Conservation (phyloP, 2,113 vertebrate species). For the Tympanuchus pallidicinctus region DNA sequence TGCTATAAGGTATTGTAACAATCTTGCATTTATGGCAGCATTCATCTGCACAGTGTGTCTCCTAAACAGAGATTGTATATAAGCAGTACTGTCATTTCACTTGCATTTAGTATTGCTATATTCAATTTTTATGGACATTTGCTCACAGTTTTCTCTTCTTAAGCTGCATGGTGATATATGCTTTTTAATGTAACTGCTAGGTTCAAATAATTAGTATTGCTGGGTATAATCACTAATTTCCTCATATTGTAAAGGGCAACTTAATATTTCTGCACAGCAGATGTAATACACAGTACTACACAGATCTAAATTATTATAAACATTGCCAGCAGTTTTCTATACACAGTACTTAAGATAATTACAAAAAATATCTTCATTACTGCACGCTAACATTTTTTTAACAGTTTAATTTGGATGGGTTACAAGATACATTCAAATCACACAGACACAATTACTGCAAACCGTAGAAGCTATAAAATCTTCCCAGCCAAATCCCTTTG, state of each 20-base stretch:
- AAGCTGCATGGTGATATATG: conserved; percentile 44
- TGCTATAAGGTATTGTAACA: conserved; percentile 58
- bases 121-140: conserved; percentile 68
- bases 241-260: conserved; percentile 72
- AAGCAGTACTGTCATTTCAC: conserved; percentile 31
- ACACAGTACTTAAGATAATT: conserved; percentile 82
- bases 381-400: conserved; percentile 76
- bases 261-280: conserved; percentile 77
- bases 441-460: conserved; percentile 79
- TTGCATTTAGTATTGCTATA: conserved; percentile 58
- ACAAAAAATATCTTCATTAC: conserved; percentile 84
- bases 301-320: conserved; percentile 79
- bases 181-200: conserved; percentile 64
- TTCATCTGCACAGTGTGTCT: conserved; percentile 26
- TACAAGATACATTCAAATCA: conserved; percentile 80
- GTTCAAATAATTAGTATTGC: conserved; percentile 76
- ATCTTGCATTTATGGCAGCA: conserved; percentile 58
- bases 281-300: conserved; percentile 75
- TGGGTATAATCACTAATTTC: conserved; percentile 74
- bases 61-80: conserved; percentile 42
- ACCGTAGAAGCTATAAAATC: conserved; percentile 77
- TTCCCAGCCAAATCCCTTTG: conserved; percentile 81
- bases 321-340: conserved; percentile 78
- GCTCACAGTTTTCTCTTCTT: conserved; percentile 33
- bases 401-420: conserved; percentile 82